phyloP scores from a whole-genome alignment of 2,888 invertebrate species.

The Lumbricus terrestris region DNA sequence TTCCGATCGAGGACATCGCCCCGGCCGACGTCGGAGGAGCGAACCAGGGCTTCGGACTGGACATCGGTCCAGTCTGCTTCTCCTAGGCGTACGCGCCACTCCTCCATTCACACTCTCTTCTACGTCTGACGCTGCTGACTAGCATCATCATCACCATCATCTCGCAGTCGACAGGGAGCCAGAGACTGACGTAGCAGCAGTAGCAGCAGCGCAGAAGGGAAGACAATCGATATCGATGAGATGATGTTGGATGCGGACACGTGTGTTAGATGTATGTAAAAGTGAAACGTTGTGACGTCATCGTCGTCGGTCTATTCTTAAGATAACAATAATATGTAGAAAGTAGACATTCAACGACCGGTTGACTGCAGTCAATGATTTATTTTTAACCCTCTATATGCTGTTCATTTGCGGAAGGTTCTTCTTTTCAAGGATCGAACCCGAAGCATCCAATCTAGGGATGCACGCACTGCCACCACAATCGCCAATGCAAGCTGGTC shows the following conservation, averaged over 20 bases:
- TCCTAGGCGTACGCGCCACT: slow-evolving; percentile 38
- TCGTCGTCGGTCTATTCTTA: not conserved
- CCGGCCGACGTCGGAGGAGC: slow-evolving; percentile 74
- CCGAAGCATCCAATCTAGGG: not conserved
- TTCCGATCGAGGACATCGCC: slow-evolving; percentile 80
- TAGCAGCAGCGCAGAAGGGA: not conserved
- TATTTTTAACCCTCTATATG: not conserved
- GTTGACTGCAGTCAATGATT: not conserved
- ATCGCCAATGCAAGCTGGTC: not conserved
- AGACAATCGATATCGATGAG: not conserved
- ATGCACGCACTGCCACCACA: not conserved
- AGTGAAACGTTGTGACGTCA: not conserved
- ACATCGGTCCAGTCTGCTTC: slow-evolving; percentile 85
- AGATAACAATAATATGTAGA: no score
- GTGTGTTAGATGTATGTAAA: not conserved
- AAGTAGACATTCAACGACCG: not conserved
- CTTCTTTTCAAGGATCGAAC: not conserved
- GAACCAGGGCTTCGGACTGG: slow-evolving; percentile 78
- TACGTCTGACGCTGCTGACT: not conserved
- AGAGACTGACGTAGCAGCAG: not conserved
- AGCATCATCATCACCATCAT: not conserved
- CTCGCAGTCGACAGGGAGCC: not conserved
- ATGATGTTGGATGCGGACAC: not conserved
- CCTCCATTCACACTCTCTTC: not conserved
- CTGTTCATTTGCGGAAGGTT: not conserved